A percentile compares a stretch with the other conserved stretches of the same genome.
phyloP scores from a whole-genome alignment of 1,140 invertebrate genomes.

The Cyrtorhinus lividipennis region DNA sequence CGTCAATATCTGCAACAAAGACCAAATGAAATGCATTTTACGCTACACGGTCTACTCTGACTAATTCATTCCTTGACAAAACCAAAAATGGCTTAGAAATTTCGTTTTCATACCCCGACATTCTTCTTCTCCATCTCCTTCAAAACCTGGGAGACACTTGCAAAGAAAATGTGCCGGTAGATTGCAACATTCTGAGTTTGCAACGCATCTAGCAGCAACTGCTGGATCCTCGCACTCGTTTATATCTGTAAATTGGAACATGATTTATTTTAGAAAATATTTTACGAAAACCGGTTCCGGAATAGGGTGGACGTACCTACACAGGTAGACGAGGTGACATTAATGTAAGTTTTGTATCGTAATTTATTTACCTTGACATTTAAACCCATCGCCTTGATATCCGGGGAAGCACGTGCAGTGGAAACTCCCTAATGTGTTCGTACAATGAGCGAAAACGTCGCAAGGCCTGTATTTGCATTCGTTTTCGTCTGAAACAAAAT shows the following conservation, averaged over 20 bases:
- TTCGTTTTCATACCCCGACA: too few species aligned
- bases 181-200: slow-evolving; percentile 89
- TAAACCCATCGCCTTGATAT: slow-evolving; percentile 81
- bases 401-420: slow-evolving; percentile 91
- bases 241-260: slow-evolving; percentile 65
- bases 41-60: neutral
- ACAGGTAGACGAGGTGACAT: too few species aligned
- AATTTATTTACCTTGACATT: slow-evolving; percentile 79
- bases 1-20: slow-evolving; percentile 57
- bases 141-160: slow-evolving; percentile 80
- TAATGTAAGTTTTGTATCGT: too few species aligned
- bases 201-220: slow-evolving; percentile 65
- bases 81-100: too few species aligned
- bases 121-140: slow-evolving; percentile 71
- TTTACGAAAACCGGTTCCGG: neutral
- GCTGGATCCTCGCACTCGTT: slow-evolving; percentile 81
- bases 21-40: neutral
- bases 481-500: slow-evolving; percentile 67
- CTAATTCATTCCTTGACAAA: too few species aligned
- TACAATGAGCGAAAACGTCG: slow-evolving; percentile 93
- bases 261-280: neutral
- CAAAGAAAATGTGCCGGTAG: slow-evolving; percentile 84
- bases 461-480: slow-evolving; percentile 93
- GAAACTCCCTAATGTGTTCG: slow-evolving; percentile 89
- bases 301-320: too few species aligned